Percentiles rank a stretch among this genome's conserved stretches.
Conservation (phyloP, 2,888 invertebrate genomes). For the Neoaliturus tenellus region DNA sequence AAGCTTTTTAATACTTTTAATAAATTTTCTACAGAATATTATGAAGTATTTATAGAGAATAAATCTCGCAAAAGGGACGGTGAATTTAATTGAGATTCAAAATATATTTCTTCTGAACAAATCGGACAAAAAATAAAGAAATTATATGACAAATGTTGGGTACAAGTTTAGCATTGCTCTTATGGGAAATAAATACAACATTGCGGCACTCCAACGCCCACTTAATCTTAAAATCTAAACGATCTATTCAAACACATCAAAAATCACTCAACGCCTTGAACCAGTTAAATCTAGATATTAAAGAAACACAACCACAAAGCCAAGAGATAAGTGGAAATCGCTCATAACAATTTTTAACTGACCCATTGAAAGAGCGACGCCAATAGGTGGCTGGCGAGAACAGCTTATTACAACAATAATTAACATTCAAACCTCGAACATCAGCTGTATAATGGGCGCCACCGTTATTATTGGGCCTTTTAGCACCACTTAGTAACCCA, state of each 20-base stretch:
- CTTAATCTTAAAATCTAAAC: not conserved
- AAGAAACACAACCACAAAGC: not conserved
- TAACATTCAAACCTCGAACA: slow-evolving; percentile 6
- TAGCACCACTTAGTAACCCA: slow-evolving; percentile 31
- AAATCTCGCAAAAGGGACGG: too few species aligned
- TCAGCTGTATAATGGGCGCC: slow-evolving; percentile 9
- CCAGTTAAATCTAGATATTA: not conserved
- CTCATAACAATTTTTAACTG: not conserved
- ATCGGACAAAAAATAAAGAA: too few species aligned
- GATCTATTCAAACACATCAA: not conserved
- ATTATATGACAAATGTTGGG: too few species aligned
- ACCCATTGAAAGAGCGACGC: not conserved
- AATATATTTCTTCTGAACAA: too few species aligned
- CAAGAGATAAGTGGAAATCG: not conserved
- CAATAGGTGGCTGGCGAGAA: not conserved
- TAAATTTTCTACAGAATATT: too few species aligned
- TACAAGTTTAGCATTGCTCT: too few species aligned
- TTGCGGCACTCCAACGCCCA: too few species aligned
- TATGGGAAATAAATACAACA: too few species aligned
- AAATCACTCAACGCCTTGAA: not conserved
- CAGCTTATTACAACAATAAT: slow-evolving; percentile 17
- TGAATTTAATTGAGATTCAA: too few species aligned
- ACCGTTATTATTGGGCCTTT: slow-evolving; percentile 27
- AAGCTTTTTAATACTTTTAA: too few species aligned
- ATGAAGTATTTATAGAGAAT: too few species aligned